Evolutionary conservation across 1,140 invertebrate species (phyloP), one percentile per base, ranked within the genome.

Genomic region (Drosophila orena): DNA sequence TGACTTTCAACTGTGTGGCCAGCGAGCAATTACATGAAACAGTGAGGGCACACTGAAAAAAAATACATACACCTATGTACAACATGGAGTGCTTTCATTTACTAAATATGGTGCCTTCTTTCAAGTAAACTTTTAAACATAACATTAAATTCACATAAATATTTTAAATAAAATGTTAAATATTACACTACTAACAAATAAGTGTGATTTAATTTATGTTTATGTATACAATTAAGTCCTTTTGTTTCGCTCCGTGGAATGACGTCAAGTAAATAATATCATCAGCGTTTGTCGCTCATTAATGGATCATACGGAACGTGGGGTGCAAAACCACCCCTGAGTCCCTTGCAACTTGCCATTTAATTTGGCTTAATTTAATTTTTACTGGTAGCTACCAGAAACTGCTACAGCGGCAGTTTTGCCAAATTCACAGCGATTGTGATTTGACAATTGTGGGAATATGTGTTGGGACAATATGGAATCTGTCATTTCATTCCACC

Each of bases 391-490:
- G 81, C 71, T 30, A 37, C 35, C 62, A 66, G 62, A 65, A 64
- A 37, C 43, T 43, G 30, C 37, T 12, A 20, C 34, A 46, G 42
- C 5, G 44, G 34, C 34, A 66, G 24, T 54, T 56, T 69, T 55
- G 66, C 57, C 34, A 49, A 54, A 38, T 15, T 43, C 62, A 40
- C 22, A 60, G 14, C 52, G 42, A 59, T 84, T 85, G 73, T 86
- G 81, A 85, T 85, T 85, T 77, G 81, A 85, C 81, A 86, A 81
- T 85, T 85, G 81, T 85, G 81, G 81, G 81, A 85, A 85, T 74
- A 57, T 64, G 54, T 70, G 57, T 65, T 69, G 64, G 43, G 40
- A 27, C 81, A 85, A 85, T 85, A 85, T 86, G 73, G 38, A 43
- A 53, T 60, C 50, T 78, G 81, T 78, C 81, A 53, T 11, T 24